Conservation (phyloP, 2,113 vertebrate genomes). For the Sitta europaea region DNA sequence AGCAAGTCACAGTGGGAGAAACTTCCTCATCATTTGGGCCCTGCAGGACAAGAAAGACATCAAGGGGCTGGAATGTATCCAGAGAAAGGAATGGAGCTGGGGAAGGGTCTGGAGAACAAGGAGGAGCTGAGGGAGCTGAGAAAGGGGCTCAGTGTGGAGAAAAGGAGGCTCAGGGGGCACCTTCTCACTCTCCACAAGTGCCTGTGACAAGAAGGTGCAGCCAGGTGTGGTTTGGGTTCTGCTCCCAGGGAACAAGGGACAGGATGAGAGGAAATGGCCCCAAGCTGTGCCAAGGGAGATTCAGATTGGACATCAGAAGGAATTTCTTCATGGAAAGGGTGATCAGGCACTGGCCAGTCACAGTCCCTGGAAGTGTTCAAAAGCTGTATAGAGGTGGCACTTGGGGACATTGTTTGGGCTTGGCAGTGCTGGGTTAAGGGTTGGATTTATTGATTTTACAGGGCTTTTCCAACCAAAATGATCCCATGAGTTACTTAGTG, state of each 20-base stretch:
- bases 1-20: not conserved
- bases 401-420: not conserved
- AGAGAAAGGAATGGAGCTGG: not conserved
- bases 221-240: no score
- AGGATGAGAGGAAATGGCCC: accelerated
- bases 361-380: not conserved
- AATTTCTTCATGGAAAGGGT: not conserved
- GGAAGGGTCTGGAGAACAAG: not conserved
- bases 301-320: not conserved
- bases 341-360: not conserved
- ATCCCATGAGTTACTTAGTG: not conserved
- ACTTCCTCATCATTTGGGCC: not conserved
- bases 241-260: not conserved
- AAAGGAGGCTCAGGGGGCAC: not conserved
- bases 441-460: no score
- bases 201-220: not conserved
- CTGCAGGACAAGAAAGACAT: not conserved
- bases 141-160: not conserved
- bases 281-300: not conserved
- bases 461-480: not conserved
- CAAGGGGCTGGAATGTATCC: not conserved
- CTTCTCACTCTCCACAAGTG: accelerated
- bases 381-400: not conserved
- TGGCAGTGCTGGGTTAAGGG: not conserved
- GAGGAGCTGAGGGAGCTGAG: not conserved